Percentiles rank a stretch among this genome's conserved stretches.
Conservation (phyloP, 2,113 vertebrate genomes). For the Pygoscelis antarcticus region DNA sequence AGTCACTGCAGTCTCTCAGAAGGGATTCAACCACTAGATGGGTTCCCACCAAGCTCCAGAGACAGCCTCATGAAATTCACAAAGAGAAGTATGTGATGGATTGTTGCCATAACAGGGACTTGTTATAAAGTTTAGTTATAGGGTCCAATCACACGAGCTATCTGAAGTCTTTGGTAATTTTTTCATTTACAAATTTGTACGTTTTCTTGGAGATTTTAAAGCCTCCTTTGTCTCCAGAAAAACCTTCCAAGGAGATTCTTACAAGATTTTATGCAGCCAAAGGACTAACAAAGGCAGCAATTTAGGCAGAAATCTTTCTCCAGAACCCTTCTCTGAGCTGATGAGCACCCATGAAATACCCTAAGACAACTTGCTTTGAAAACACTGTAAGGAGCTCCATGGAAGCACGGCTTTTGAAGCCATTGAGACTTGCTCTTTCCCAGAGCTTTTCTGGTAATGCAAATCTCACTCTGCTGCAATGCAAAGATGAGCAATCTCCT, state of each 20-base stretch:
- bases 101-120: not conserved
- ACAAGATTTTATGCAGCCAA: not conserved
- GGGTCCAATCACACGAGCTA: not conserved
- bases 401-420: not conserved
- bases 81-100: not conserved
- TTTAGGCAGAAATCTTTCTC: not conserved
- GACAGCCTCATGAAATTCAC: not conserved
- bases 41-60: not conserved
- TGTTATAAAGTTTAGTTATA: not conserved
- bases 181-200: not conserved
- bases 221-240: not conserved
- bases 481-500: not conserved
- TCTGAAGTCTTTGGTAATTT: not conserved
- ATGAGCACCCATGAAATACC: conserved; percentile 17
- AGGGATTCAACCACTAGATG: not conserved
- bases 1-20: not conserved
- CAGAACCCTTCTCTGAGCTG: not conserved
- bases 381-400: not conserved
- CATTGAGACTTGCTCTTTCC: not conserved
- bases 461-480: not conserved
- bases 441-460: not conserved
- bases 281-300: not conserved
- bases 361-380: not conserved
- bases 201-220: not conserved
- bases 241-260: not conserved